Evolutionary conservation across 1,140 invertebrate genomes (phyloP), one percentile per base, ranked within the genome.

Genomic region (Drosophila tropicalis): DNA sequence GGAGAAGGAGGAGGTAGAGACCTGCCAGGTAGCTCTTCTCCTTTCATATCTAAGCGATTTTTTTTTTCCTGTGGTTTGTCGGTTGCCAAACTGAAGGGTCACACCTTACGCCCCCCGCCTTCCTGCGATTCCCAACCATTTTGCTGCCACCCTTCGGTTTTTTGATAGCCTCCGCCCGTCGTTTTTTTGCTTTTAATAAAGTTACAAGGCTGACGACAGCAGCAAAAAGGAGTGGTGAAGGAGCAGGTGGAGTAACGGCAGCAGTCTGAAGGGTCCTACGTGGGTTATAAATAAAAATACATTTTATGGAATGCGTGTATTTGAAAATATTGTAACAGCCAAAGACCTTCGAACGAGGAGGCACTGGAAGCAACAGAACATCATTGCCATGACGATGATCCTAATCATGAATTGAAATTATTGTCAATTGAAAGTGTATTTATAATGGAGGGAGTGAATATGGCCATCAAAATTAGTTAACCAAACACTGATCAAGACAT

Each of bases 201-300:
- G 75, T 70, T 67, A 77, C 75, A 77, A 74, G 73, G 62, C 70
- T 70, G 74, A 70, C 74, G 72, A 66, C 70, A 64, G 73, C 62
- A 72, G 67, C 61, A 47, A n/a, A 40, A 29, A 15, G 34, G 29
- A 7, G 36, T 56, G 39, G 13, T 22, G 39, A n/a, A 10, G 13
- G 19, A 15, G 39, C 44, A 12, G 47, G 29, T 29, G 58, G 5
- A 54, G 63, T 40, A 22, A 10, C 44, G 54, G 62, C 10, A 40
- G 36, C 55, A 17, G 44, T 47, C 15, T 47, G 44, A 47, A 51
- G 44, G 44, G 17, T 29, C 62, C 41, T 32, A 57, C n/a, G 55
- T 54, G 70, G 19, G 22, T 47, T 51, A 73, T 76, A 69, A 73
- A 76, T 73, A 76, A 72, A 65, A 57, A 76, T 64, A 64, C 44